phyloP scores from a whole-genome alignment of 2,797 vertebrate species.

The Leucoraja ocellata region DNA sequence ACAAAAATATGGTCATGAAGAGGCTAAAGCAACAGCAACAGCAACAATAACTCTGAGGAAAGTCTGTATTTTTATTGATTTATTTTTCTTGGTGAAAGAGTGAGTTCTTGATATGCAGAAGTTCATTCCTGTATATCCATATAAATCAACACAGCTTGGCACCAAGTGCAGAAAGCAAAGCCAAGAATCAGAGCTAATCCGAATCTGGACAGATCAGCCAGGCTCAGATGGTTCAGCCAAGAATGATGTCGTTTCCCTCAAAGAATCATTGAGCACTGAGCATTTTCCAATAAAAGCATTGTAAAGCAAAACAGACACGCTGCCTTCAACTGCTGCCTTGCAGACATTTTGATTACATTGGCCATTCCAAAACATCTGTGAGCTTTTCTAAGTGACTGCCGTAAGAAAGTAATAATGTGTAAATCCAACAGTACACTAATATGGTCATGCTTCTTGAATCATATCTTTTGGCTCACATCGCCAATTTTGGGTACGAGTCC shows the following conservation, averaged over 20 bases:
- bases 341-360: conserved; percentile 27
- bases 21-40: conserved; percentile 19
- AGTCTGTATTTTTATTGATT: background rate
- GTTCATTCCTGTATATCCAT: conserved; percentile 1
- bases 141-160: conserved; percentile 29
- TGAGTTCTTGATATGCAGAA: conserved; percentile 7
- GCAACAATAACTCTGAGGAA: background rate
- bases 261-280: conserved; percentile 26
- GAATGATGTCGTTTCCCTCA: conserved; percentile 31
- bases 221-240: conserved; percentile 6
- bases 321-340: conserved; percentile 12
- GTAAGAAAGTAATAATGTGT: background rate
- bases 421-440: no score
- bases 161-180: background rate
- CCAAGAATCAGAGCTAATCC: conserved; percentile 24
- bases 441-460: no score
- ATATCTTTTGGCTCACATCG: no score
- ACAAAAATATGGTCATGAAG: background rate
- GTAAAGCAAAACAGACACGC: conserved; percentile 1
- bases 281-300: conserved; percentile 27
- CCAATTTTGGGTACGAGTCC: no score
- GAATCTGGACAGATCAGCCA: background rate
- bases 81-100: conserved; percentile 22
- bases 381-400: background rate
- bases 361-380: background rate